Percentiles rank a stretch among this genome's conserved stretches.
Evolutionary conservation across 2,888 invertebrate species (phyloP).

Genomic region (Pristionchus maxplancki): DNA sequence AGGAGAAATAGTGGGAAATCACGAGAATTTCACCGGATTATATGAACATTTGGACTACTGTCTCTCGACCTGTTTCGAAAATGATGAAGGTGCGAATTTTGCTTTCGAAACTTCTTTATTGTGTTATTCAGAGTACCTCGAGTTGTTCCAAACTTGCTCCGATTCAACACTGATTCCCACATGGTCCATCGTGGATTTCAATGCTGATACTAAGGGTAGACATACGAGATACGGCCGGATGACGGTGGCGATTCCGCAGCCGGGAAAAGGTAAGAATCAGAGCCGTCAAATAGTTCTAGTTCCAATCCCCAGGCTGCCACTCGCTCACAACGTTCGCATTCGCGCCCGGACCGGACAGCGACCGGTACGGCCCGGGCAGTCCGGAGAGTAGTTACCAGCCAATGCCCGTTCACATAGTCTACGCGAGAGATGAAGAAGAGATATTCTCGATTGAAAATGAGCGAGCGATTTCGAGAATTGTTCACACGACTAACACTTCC

Average conservation of each 20-base stretch:
- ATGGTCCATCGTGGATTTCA: not conserved
- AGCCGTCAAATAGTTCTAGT: too few species aligned
- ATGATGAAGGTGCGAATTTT: not conserved
- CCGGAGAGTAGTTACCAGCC: too few species aligned
- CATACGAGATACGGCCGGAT: not conserved
- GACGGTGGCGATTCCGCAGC: not conserved
- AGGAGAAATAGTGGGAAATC: not conserved
- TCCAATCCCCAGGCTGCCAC: not conserved
- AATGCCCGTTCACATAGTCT: not conserved
- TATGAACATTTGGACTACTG: not conserved
- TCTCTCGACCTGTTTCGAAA: not conserved
- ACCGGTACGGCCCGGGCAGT: too few species aligned
- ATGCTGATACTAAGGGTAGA: not conserved
- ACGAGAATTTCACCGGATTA: not conserved
- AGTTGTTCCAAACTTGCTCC: not conserved
- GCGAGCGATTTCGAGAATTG: not conserved
- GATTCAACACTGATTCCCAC: not conserved
- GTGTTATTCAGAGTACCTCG: not conserved
- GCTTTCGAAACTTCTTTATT: not conserved
- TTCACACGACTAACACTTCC: not conserved
- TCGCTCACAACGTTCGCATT: not conserved
- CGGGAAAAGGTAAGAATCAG: not conserved
- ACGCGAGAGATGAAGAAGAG: not conserved
- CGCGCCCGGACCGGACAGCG: too few species aligned
- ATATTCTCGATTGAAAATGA: not conserved